Evolutionary conservation across 2,113 vertebrate genomes (phyloP).

Genomic region (Hippolais icterina): DNA sequence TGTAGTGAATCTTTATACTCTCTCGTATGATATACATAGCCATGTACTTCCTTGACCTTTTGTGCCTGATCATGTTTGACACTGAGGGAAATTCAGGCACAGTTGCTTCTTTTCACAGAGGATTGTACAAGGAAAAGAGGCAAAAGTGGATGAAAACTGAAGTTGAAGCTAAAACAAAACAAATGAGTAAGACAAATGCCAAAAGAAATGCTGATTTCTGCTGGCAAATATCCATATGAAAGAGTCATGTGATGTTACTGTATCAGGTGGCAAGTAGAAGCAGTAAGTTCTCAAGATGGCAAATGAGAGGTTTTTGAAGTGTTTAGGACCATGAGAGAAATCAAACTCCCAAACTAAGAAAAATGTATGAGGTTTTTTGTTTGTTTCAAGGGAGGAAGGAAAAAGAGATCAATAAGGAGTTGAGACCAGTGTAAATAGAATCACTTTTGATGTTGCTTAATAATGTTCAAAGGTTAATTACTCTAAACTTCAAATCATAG

Average conservation of each 20-base stretch:
- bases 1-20: not conserved
- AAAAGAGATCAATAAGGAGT: slow-evolving; percentile 17
- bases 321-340: not conserved
- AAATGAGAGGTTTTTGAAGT: not conserved
- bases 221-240: not conserved
- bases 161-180: not conserved
- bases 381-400: slow-evolving; percentile 25
- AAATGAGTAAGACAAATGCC: not conserved
- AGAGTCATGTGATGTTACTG: not conserved
- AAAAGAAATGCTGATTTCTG: not conserved
- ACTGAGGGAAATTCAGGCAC: not conserved
- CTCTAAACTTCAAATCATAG: not conserved
- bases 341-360: not conserved
- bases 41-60: not conserved
- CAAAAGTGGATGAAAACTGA: not conserved
- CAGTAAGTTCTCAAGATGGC: not conserved
- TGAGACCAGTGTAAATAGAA: slow-evolving; percentile 8
- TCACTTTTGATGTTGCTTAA: not conserved
- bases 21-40: not conserved
- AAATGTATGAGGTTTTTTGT: not conserved
- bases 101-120: not conserved
- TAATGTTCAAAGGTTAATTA: not conserved
- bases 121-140: not conserved
- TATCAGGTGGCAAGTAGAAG: not conserved
- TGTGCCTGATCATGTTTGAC: not conserved